Conservation (phyloP, 2,888 invertebrate genomes). For the Chorisops tibialis region DNA sequence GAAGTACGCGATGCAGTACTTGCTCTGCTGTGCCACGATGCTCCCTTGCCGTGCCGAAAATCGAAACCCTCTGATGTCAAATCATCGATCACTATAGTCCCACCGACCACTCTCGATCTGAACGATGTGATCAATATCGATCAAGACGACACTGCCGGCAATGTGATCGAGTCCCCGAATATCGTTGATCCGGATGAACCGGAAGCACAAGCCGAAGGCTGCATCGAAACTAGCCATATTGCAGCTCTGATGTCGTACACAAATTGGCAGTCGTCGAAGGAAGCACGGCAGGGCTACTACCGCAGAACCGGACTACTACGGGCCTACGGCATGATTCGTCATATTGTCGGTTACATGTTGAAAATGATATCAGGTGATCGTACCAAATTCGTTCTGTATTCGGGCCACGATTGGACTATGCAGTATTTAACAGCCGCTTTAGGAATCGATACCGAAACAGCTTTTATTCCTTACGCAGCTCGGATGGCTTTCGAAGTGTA, state of each 20-base stretch:
- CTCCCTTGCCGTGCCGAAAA: conserved; percentile 68
- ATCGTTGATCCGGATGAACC: conserved; percentile 46
- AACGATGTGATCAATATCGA: conserved; percentile 52
- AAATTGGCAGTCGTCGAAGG: conserved; percentile 73
- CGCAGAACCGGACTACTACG: conserved; percentile 66
- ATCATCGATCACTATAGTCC: conserved; percentile 13
- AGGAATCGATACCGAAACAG: conserved; percentile 58
- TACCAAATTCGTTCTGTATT: conserved; percentile 75
- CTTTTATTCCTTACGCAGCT: conserved; percentile 80
- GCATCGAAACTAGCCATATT: conserved; percentile 69
- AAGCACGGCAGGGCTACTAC: conserved; percentile 57
- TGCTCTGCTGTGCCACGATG: conserved; percentile 81
- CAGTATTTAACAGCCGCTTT: conserved; percentile 78
- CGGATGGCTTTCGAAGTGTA: conserved; percentile 86
- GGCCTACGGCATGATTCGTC: conserved; percentile 79
- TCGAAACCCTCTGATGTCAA: conserved; percentile 19
- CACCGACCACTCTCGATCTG: conserved; percentile 42
- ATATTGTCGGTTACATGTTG: conserved; percentile 77
- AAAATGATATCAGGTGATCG: conserved; percentile 74
- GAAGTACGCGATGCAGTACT: conserved; percentile 71
- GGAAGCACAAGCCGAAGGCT: conserved; percentile 47
- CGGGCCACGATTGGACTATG: conserved; percentile 89
- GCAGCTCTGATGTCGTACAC: conserved; percentile 76
- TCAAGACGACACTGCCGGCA: conserved; percentile 45
- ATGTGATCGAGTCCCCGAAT: conserved; percentile 34